Base-by-base conservation (phyloP, 2,888 invertebrate species). In the Acholoe squamosa region DNA sequence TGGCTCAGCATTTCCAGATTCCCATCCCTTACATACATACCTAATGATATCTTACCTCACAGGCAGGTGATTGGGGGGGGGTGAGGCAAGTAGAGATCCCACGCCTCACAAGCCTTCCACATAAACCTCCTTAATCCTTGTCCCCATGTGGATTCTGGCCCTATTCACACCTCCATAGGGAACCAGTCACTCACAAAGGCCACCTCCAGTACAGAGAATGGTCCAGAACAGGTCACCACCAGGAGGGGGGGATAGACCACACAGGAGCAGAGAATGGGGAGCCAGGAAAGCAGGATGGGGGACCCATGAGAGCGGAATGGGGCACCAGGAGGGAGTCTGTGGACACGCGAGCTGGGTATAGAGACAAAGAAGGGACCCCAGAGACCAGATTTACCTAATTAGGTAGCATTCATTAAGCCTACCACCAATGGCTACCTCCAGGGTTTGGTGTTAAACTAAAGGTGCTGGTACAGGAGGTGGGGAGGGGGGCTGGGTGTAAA, bases 111-210 rank as follows among this genome's bases (percentile, higher is more conserved):
- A 61, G 5, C 61, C 61, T n/a, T 19, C 61, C 61, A n/a, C 19
- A 19, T n/a, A 61, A 19, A 61, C 19, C 19, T n/a, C 61, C 22
- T n/a, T 61, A 61, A 61, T 61, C 61, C 61, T n/a, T n/a, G 61
- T n/a, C 61, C 61, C 61, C 61, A n/a, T 14, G 61, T n/a, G 61
- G 61, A 61, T 61, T n/a, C 61, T n/a, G 22, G n/a, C 61, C 61
- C 5, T 19, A 12, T 61, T n/a, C 61, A 43, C 43, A 61, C 61
- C 61, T 61, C 61, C 61, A 61, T 61, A 61, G 22, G 22, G 22
- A 61, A 19, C 61, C 19, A 10, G 43, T 7, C 43, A 61, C 61
- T 19, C 61, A 61, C 61, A 61, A 61, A 61, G 61, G 19, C 54
- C 54, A 14, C 54, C 54, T 19, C 54, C 54, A 19, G 10, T 19